These are phyloP conservation scores for Lathronympha strigana DNA, from an alignment of 2,888 invertebrate species.

Conservation along the genomic window DNA sequence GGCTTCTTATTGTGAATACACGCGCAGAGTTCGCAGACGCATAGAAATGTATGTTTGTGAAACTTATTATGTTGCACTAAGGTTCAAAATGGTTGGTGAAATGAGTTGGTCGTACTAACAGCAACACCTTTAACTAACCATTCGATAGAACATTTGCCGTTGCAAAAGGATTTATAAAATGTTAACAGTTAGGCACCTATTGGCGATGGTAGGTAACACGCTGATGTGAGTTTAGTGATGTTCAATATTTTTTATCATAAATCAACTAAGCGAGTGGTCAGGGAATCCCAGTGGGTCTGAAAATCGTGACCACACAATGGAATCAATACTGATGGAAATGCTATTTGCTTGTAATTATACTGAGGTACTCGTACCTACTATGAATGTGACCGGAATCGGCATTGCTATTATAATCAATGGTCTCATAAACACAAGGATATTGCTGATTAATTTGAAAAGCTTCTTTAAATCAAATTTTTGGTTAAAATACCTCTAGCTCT, in stretches of 20 bases:
- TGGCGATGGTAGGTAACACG: background rate
- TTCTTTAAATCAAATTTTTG: too few species aligned
- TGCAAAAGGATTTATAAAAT: too few species aligned
- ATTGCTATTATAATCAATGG: too few species aligned
- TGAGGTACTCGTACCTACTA: background rate
- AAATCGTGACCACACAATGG: conserved; percentile 10
- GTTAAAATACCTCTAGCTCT: too few species aligned
- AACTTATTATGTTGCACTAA: background rate
- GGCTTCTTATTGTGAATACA: conserved; percentile 22
- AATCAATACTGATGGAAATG: background rate
- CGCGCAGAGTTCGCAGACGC: background rate
- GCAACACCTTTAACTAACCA: too few species aligned
- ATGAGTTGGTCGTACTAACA: too few species aligned
- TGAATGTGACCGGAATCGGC: too few species aligned
- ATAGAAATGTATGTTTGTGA: too few species aligned
- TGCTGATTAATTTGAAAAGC: too few species aligned
- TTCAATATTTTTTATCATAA: conserved; percentile 31
- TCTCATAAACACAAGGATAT: too few species aligned
- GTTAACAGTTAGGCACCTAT: too few species aligned
- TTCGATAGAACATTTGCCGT: too few species aligned
- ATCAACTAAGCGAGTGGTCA: conserved; percentile 14
- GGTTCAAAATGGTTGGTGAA: background rate
- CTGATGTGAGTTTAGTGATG: conserved; percentile 19
- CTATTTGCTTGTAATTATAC: background rate
- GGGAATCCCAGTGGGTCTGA: conserved; percentile 29